Conservation (phyloP, 2,113 vertebrate species). For the Labrus mixtus region DNA sequence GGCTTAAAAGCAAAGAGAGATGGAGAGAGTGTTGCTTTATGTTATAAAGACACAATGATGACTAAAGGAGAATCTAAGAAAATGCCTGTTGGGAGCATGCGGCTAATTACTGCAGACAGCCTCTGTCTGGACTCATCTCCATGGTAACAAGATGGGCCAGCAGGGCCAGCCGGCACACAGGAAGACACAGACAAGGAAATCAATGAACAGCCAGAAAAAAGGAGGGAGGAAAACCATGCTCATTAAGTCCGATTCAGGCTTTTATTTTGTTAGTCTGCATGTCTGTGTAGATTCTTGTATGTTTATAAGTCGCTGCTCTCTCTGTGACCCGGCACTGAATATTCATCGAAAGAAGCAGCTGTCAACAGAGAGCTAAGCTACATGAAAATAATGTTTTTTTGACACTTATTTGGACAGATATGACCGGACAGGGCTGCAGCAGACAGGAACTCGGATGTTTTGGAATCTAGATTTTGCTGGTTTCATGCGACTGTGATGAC, state of each 20-base stretch:
- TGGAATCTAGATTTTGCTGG: background rate
- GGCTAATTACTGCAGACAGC: slow-evolving; percentile 79
- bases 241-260: slow-evolving; percentile 39
- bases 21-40: slow-evolving; percentile 8
- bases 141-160: slow-evolving; percentile 77
- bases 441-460: background rate
- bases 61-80: slow-evolving; percentile 64
- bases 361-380: background rate
- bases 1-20: slow-evolving; percentile 7
- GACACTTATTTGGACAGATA: background rate
- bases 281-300: background rate
- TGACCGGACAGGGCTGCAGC: background rate
- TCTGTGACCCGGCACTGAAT: background rate
- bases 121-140: slow-evolving; percentile 78
- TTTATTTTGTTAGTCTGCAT: slow-evolving; percentile 27
- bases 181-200: slow-evolving; percentile 73
- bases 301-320: background rate
- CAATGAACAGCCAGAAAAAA: slow-evolving; percentile 71
- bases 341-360: background rate
- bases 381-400: background rate
- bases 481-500: background rate
- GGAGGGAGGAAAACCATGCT: slow-evolving; percentile 32
- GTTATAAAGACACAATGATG: slow-evolving; percentile 51
- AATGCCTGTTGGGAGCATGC: slow-evolving; percentile 68
- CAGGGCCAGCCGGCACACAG: slow-evolving; percentile 61